Conservation (phyloP, 64 coral and sea anemone genomes). For the Pocillopora damicornis region DNA sequence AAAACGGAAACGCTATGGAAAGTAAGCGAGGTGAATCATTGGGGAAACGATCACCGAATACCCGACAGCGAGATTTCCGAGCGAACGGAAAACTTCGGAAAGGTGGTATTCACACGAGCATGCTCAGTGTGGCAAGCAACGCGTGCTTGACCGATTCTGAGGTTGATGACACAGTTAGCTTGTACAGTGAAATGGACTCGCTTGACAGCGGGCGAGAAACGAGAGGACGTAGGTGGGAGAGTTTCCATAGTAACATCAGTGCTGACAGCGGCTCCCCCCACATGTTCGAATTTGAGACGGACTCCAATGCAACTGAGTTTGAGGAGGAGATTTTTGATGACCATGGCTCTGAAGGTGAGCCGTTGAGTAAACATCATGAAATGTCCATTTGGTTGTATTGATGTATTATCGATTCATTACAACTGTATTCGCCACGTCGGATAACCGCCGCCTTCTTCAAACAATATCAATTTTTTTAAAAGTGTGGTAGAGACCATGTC, state of each 20-base stretch:
- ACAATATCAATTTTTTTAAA: too few species aligned
- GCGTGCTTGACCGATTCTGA: conserved; percentile 66
- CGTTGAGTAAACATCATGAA: background rate
- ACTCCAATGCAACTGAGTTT: conserved; percentile 56
- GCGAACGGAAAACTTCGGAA: conserved; percentile 25
- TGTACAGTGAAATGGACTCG: conserved; percentile 45
- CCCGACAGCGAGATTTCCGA: background rate
- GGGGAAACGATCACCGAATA: background rate
- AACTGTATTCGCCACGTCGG: too few species aligned
- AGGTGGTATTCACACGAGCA: conserved; percentile 68
- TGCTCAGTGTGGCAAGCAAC: conserved; percentile 73
- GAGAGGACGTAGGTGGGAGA: conserved; percentile 70
- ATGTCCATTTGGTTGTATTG: background rate
- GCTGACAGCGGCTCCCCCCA: conserved; percentile 94
- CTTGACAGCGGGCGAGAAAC: background rate
- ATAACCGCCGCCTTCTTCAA: too few species aligned
- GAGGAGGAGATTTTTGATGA: conserved; percentile 55
- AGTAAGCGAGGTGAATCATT: background rate
- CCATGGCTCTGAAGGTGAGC: conserved; percentile 15
- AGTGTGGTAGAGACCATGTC: too few species aligned
- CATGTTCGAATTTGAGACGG: conserved; percentile 82
- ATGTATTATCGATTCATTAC: too few species aligned
- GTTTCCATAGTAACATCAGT: conserved; percentile 96
- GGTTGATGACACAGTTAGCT: conserved; percentile 55
- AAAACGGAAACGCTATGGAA: background rate